Evolutionary conservation across 2,113 vertebrate genomes (phyloP).

Genomic region (Oreochromis spilurus): DNA sequence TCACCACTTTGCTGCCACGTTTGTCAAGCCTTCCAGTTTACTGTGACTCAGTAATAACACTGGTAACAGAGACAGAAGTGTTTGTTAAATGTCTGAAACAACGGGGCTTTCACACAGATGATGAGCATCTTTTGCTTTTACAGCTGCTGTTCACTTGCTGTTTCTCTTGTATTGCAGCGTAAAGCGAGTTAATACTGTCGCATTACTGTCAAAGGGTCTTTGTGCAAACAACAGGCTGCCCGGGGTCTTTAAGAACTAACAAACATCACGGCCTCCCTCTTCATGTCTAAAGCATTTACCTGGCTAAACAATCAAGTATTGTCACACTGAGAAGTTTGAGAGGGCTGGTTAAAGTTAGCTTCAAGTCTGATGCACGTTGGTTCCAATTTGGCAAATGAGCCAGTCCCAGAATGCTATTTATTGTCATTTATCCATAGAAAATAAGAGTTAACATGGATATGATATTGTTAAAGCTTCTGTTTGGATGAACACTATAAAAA

Average conservation of each 20-base stretch:
- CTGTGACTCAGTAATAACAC: background rate
- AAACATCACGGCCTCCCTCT: background rate
- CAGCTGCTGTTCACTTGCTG: background rate
- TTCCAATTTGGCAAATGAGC: background rate
- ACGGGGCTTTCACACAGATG: accelerated
- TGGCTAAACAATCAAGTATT: background rate
- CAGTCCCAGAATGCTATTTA: accelerated
- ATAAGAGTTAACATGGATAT: background rate
- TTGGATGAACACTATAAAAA: background rate
- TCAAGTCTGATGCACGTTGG: background rate
- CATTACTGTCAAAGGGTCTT: background rate
- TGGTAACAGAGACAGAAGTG: background rate
- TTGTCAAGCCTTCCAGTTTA: background rate
- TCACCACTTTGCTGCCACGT: background rate
- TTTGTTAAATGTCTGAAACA: background rate
- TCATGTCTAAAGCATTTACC: background rate
- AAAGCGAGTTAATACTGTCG: background rate
- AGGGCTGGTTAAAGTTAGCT: accelerated
- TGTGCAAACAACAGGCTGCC: background rate
- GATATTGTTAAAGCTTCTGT: accelerated
- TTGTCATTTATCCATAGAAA: background rate
- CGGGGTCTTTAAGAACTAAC: background rate
- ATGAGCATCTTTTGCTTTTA: background rate
- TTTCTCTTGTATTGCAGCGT: background rate
- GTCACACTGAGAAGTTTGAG: background rate